Evolutionary conservation across 2,888 invertebrate species (phyloP), one percentile per base, ranked within the genome.

Genomic region (Lycocerus yunnanus): DNA sequence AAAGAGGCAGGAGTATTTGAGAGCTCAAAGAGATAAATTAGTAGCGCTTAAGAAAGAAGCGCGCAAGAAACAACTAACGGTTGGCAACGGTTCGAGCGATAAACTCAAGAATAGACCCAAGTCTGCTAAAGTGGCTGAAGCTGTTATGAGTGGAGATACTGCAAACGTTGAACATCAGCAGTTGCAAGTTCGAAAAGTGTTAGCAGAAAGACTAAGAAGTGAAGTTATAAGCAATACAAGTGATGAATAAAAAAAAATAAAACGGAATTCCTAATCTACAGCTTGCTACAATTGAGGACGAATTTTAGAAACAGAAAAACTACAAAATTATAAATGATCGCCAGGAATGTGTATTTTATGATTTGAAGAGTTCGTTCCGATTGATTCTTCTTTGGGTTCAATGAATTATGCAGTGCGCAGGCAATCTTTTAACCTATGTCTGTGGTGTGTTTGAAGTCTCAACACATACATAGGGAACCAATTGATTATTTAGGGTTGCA

Each of bases 1-100:
- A 76, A 91, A 92, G 72, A 90, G 98, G 0, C 95, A 96, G 83
- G 93, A 94, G 79, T 98, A 97, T 86, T 88, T 98, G 72, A 92
- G 94, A 70, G 92, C 94, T 75, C 97, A 98, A 85, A 90, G 98
- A 18, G 98, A 98, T 86, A 96, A 97, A 84, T 89, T 98, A 69
- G 89, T 98, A 61, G 94, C 94, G 15, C 88, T 97, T 84, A 98
- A 98, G 87, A 95, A 94, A 84, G 93, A 94, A 84, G 96, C 94
- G 16, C 90, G 98, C 15, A 94, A 95, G 83, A 93, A 94, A 80
- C 74, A 75, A 11, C 18, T 75, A 0, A 89, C 89, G 65, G 82
- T 85, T 74, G 87, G 86, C 81, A 85, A 87, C 9, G 86, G 87
- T 4, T 85, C 85, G 74, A 86, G 85, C 3, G 83, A 78, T 18